Conservation (phyloP, 1,140 invertebrate genomes). For the Brachionus asplanchnoidis region DNA sequence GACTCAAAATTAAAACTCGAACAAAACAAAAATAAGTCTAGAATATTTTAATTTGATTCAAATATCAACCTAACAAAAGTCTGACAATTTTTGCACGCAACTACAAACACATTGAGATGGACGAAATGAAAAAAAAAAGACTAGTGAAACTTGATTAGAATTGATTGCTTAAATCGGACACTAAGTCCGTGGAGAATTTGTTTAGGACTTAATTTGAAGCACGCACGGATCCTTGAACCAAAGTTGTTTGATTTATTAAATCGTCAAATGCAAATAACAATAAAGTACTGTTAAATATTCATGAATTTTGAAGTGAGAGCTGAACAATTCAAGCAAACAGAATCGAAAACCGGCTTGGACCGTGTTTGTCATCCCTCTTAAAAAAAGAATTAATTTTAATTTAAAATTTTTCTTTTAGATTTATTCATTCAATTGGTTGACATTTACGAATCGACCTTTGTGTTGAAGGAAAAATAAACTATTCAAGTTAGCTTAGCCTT, state of each 20-base stretch:
- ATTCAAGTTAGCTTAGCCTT: not conserved
- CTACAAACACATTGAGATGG: not conserved
- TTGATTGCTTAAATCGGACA: not conserved
- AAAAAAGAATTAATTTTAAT: not conserved
- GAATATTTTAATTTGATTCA: not conserved
- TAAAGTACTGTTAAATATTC: not conserved
- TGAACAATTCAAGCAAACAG: not conserved
- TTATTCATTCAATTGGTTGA: not conserved
- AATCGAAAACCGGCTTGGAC: not conserved
- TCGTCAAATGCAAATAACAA: not conserved
- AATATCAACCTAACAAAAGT: conserved; percentile 5
- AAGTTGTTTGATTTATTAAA: not conserved
- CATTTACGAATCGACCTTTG: not conserved
- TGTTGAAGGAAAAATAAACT: not conserved
- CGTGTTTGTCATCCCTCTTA: not conserved
- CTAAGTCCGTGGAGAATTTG: not conserved
- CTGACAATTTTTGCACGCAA: conserved; percentile 22
- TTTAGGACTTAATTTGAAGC: not conserved
- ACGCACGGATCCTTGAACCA: not conserved
- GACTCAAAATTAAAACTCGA: not conserved
- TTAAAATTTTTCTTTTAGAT: not conserved
- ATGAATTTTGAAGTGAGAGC: not conserved
- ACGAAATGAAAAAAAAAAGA: not conserved
- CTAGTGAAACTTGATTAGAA: not conserved
- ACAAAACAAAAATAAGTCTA: not conserved